Percentiles rank a stretch among this genome's conserved stretches.
Evolutionary conservation across 2,113 vertebrate species (phyloP).

Genomic region (Anser cygnoides): DNA sequence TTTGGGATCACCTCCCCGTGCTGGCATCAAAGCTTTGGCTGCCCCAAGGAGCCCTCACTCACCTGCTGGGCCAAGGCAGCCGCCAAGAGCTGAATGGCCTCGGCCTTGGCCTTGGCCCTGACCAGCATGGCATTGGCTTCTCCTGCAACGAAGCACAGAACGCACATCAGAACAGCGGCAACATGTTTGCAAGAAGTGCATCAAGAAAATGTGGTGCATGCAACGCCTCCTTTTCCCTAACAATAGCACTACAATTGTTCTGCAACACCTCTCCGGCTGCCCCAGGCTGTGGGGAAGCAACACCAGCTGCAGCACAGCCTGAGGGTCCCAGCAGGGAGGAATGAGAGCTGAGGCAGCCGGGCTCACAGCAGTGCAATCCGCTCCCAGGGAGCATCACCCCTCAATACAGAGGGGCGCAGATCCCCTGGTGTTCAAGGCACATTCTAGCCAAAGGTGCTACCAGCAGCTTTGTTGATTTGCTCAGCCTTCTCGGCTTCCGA

Average conservation of each 20-base stretch:
- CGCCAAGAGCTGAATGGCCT: constrained; percentile 88
- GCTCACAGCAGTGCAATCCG: too few species aligned
- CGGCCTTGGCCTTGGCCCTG: constrained; percentile 91
- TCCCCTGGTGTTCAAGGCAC: neutral
- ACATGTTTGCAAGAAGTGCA: neutral
- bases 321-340: neutral
- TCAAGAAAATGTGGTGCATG: fast-evolving
- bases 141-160: constrained; percentile 70
- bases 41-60: neutral
- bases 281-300: neutral
- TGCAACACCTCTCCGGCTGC: neutral
- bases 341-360: neutral
- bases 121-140: constrained; percentile 91
- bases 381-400: fast-evolving
- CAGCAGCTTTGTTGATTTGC: constrained; percentile 92
- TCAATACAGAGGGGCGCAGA: neutral
- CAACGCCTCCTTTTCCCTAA: neutral
- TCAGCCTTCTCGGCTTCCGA: constrained; percentile 91
- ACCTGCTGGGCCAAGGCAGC: constrained; percentile 88
- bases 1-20: fast-evolving
- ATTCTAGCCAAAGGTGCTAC: constrained; percentile 58
- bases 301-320: neutral
- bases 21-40: neutral
- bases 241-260: neutral
- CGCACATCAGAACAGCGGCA: fast-evolving